phyloP scores from a whole-genome alignment of 2,113 vertebrate genomes.

The Sciurus niger region DNA sequence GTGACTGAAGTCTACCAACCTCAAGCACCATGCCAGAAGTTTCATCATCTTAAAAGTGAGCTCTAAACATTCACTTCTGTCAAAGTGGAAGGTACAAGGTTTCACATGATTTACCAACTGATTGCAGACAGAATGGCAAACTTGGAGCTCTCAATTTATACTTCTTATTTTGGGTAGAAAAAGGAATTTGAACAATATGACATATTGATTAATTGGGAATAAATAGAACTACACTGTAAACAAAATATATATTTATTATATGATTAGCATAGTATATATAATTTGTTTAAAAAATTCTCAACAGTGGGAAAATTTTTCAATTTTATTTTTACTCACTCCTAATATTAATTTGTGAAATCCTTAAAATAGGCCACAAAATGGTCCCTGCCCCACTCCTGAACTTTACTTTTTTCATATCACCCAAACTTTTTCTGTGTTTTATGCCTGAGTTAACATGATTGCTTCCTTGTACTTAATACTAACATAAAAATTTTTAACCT shows the following conservation, averaged over 20 bases:
- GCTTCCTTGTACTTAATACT: background rate
- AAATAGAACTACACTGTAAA: background rate
- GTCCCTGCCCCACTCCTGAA: background rate
- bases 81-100: rapidly evolving
- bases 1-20: rapidly evolving
- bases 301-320: background rate
- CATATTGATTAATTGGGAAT: background rate
- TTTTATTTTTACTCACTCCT: background rate
- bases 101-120: background rate
- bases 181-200: background rate
- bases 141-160: background rate
- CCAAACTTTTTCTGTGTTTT: background rate
- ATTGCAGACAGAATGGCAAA: background rate
- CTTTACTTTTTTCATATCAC: background rate
- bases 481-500: background rate
- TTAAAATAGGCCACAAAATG: background rate
- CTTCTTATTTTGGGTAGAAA: background rate
- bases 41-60: background rate
- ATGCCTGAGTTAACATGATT: background rate
- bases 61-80: background rate
- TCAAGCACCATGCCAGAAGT: background rate
- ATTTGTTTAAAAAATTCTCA: background rate
- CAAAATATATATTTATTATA: background rate
- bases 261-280: background rate
- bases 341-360: background rate